phyloP scores from a whole-genome alignment of 2,113 vertebrate species.

The Aythya baeri region DNA sequence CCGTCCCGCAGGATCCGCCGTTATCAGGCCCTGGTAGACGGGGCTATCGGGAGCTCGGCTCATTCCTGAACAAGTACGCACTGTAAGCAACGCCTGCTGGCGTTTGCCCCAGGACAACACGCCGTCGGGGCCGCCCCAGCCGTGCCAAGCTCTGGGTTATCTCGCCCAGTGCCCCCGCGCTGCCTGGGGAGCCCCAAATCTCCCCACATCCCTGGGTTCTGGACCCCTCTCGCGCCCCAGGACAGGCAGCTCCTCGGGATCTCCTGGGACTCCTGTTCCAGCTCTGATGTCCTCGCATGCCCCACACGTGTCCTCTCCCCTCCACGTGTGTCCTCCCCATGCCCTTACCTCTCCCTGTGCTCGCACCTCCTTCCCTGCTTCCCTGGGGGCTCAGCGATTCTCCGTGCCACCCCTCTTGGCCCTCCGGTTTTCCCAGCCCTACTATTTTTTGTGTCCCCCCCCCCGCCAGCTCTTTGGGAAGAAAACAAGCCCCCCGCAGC shows the following conservation, averaged over 20 bases:
- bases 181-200: neutral
- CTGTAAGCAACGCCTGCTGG: neutral
- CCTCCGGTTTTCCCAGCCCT: conserved; percentile 38
- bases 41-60: conserved; percentile 30
- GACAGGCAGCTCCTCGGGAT: neutral
- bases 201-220: neutral
- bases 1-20: neutral
- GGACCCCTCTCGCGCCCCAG: no score
- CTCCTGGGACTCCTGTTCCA: neutral
- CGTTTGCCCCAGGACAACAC: conserved; percentile 5
- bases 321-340: conserved; percentile 23
- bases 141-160: conserved; percentile 1
- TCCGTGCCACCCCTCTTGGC: conserved; percentile 35
- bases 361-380: conserved; percentile 38
- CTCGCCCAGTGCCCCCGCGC: neutral
- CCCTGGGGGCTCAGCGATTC: neutral
- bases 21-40: conserved; percentile 47
- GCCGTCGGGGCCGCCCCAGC: neutral
- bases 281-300: neutral
- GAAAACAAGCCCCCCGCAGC: conserved; percentile 41
- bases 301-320: neutral
- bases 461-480: conserved; percentile 11
- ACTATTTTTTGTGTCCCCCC: neutral
- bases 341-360: conserved; percentile 59
- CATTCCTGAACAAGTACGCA: conserved; percentile 53